phyloP scores from a whole-genome alignment of 2,888 invertebrate species.

The Latrodectus hesperus region DNA sequence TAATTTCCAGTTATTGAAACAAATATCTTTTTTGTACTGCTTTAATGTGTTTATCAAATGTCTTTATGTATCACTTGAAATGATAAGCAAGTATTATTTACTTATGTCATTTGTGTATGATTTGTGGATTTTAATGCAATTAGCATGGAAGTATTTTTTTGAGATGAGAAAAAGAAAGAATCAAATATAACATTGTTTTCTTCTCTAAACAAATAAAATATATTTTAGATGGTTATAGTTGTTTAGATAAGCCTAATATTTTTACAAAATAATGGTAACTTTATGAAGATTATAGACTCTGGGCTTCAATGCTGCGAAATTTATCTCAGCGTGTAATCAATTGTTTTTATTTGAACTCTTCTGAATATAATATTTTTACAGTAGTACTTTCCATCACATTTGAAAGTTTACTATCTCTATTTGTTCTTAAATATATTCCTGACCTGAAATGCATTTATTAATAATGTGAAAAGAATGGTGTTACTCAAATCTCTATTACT shows the following conservation, averaged over 20 bases:
- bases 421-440: conserved; percentile 58
- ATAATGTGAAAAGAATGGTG: conserved; percentile 28
- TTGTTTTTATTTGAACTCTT: conserved; percentile 42
- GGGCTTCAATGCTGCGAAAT: neutral
- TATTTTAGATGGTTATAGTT: conserved; percentile 56
- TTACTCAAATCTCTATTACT: conserved; percentile 43
- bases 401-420: conserved; percentile 37
- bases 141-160: too few relatives aligned
- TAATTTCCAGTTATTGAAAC: conserved; percentile 1
- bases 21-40: neutral
- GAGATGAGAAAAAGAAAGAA: too few relatives aligned
- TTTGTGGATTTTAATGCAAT: too few relatives aligned
- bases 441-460: conserved; percentile 66
- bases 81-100: too few relatives aligned
- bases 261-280: conserved; percentile 65
- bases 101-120: too few relatives aligned
- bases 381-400: conserved; percentile 33
- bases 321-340: neutral
- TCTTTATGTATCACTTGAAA: too few relatives aligned
- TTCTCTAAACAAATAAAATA: conserved; percentile 28
- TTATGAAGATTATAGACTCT: conserved; percentile 53
- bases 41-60: too few relatives aligned
- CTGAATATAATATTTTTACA: conserved; percentile 37
- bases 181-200: conserved; percentile 9
- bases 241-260: conserved; percentile 63